Evolutionary conservation across 1,140 invertebrate species (phyloP).

Genomic region (Apis dorsata): DNA sequence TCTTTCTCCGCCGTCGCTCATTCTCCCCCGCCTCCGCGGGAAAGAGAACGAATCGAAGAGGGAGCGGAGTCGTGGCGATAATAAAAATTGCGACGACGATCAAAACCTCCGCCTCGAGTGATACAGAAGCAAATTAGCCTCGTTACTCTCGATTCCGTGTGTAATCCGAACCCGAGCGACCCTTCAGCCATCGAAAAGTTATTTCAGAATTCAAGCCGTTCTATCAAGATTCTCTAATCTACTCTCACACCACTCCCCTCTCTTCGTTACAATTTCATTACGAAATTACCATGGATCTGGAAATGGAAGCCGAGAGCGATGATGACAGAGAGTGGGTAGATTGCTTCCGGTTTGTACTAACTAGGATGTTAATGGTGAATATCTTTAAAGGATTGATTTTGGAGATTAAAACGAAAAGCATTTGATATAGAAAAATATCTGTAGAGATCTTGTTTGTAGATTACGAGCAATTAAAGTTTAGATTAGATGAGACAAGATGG

Average conservation of each 20-base stretch:
- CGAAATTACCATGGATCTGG: not conserved
- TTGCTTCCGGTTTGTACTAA: too few species aligned
- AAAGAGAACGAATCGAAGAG: not conserved
- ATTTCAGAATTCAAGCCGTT: conserved; percentile 36
- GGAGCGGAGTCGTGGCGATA: not conserved
- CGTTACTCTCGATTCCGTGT: not conserved
- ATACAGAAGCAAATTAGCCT: conserved; percentile 7
- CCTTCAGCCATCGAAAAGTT: conserved; percentile 1
- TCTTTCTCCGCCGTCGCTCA: not conserved
- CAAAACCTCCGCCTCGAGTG: not conserved
- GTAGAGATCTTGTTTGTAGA: too few species aligned
- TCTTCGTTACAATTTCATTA: conserved; percentile 2
- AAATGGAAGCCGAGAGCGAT: too few species aligned
- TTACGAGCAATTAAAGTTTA: too few species aligned
- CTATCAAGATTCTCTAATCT: conserved; percentile 35
- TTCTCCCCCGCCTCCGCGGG: too few species aligned
- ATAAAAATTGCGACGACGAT: conserved; percentile 26
- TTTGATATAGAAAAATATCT: too few species aligned
- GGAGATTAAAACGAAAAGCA: too few species aligned
- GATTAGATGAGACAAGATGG: too few species aligned
- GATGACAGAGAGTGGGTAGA: too few species aligned
- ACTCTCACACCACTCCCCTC: conserved; percentile 10
- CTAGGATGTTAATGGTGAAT: too few species aligned
- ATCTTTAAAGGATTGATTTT: too few species aligned
- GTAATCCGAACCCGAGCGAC: not conserved